Evolutionary conservation across 2,113 vertebrate genomes (phyloP).

Genomic region (Aldabrachelys gigantea): DNA sequence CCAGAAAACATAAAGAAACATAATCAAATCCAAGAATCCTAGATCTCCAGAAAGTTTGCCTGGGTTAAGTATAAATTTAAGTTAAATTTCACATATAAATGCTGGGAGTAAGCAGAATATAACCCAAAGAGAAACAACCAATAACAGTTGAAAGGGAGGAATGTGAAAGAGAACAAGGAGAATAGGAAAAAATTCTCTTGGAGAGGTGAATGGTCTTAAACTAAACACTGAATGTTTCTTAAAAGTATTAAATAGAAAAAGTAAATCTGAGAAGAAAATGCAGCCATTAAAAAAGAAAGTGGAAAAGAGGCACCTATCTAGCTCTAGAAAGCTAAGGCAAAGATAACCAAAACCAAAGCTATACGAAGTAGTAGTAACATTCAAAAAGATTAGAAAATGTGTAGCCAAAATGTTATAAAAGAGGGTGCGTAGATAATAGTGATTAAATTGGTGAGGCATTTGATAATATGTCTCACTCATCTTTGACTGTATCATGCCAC

Average conservation of each 20-base stretch:
- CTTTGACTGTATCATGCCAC: accelerated
- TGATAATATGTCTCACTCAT: neutral
- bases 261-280: neutral
- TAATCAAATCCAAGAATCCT: neutral
- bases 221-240: neutral
- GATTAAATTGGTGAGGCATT: neutral
- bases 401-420: neutral
- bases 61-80: neutral
- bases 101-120: neutral
- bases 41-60: neutral
- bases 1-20: neutral
- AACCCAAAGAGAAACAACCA: neutral
- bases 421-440: neutral
- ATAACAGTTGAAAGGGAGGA: neutral
- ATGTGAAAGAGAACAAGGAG: neutral
- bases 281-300: neutral
- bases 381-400: neutral
- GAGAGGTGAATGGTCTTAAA: neutral
- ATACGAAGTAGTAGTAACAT: neutral
- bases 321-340: neutral
- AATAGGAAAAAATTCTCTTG: neutral
- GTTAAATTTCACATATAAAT: neutral
- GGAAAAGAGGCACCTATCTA: neutral
- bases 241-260: neutral
- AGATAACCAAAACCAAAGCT: neutral